Percentiles rank a stretch among this genome's conserved stretches.
These are phyloP conservation scores for Pachydiplax longipennis DNA, from an alignment of 2,888 invertebrate species.

Conservation along the genomic window DNA sequence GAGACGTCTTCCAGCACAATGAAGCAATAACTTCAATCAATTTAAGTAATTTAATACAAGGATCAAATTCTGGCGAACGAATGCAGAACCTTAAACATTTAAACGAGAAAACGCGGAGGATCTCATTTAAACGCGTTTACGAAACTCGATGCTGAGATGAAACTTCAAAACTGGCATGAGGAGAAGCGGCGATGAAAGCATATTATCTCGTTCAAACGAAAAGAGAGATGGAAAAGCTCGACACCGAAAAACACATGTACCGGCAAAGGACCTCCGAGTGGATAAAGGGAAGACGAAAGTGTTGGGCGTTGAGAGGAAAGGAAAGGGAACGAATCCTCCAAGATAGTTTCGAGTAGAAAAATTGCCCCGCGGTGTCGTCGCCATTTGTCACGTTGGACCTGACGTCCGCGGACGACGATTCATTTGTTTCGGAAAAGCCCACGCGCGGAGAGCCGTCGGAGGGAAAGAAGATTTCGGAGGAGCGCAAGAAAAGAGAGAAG, in stretches of 20 bases:
- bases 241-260: background rate
- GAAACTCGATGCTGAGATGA: background rate
- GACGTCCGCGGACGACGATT: constrained; percentile 41
- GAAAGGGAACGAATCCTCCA: constrained; percentile 2
- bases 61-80: no score
- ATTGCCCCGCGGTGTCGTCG: constrained; percentile 40
- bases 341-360: constrained; percentile 24
- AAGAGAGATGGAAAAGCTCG: background rate
- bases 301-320: background rate
- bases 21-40: no score
- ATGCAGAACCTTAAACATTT: no score
- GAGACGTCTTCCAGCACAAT: no score
- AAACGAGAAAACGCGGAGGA: no score
- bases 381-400: constrained; percentile 38
- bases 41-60: no score
- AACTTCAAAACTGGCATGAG: background rate
- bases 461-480: background rate
- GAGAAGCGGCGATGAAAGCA: background rate
- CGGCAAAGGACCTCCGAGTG: background rate
- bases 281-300: background rate
- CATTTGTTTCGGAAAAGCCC: constrained; percentile 38
- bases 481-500: background rate
- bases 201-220: no score
- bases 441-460: background rate
- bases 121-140: background rate